Evolutionary conservation across 2,888 invertebrate species (phyloP).

Genomic region (Euspilapteryx auroguttella): DNA sequence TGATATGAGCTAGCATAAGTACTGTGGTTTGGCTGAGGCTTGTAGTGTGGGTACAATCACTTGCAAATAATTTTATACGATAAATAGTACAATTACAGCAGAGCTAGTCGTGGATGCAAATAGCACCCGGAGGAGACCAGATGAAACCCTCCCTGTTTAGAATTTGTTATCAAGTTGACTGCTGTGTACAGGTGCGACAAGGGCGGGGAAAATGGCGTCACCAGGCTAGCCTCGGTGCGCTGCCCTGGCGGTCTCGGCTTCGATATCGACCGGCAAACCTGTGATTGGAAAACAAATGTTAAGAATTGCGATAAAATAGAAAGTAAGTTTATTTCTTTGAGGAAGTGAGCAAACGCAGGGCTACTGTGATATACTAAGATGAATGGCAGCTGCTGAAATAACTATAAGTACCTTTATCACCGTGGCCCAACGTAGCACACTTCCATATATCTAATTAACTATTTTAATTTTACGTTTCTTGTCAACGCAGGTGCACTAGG

Average conservation of each 20-base stretch:
- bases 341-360: conserved; percentile 22
- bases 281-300: conserved; percentile 96
- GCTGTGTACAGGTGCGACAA: conserved; percentile 84
- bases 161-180: too few relatives aligned
- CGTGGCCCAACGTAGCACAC: conserved; percentile 43
- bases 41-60: too few relatives aligned
- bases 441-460: conserved; percentile 33
- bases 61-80: too few relatives aligned
- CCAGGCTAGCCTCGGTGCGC: conserved; percentile 84
- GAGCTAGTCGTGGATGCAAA: too few relatives aligned
- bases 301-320: conserved; percentile 92
- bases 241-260: conserved; percentile 91
- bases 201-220: conserved; percentile 84
- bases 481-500: conserved; percentile 84
- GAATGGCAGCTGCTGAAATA: too few relatives aligned
- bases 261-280: conserved; percentile 92
- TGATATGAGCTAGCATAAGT: too few relatives aligned
- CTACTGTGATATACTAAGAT: not conserved
- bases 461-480: conserved; percentile 55
- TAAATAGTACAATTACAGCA: too few relatives aligned
- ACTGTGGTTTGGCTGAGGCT: too few relatives aligned
- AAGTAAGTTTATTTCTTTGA: conserved; percentile 74
- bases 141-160: too few relatives aligned
- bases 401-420: conserved; percentile 8
- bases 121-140: too few relatives aligned